These are phyloP conservation scores for Amphipoea lucens DNA, from an alignment of 2,888 invertebrate species.

Conservation along the genomic window DNA sequence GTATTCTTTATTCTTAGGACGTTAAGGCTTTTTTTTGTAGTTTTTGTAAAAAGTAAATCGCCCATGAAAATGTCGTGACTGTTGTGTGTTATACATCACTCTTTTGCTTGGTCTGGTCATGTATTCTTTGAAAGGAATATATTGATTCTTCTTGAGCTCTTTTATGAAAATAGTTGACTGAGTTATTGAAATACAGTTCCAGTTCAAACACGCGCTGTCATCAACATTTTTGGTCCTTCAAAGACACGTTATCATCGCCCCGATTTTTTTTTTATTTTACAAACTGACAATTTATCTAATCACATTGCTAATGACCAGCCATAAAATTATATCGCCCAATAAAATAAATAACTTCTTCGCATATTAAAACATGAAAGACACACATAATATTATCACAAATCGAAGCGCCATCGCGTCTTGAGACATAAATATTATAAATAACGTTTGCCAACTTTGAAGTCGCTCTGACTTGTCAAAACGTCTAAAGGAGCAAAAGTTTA, in stretches of 20 bases:
- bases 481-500: constrained; percentile 78
- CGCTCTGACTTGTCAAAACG: constrained; percentile 76
- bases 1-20: constrained; percentile 34
- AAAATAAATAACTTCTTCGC: constrained; percentile 35
- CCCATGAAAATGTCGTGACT: constrained; percentile 38
- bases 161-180: not conserved
- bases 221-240: not conserved
- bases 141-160: not conserved
- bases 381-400: constrained; percentile 34
- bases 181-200: not conserved
- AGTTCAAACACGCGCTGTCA: not conserved
- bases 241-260: constrained; percentile 9
- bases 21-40: constrained; percentile 11
- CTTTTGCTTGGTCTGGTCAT: not conserved
- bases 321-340: constrained; percentile 30
- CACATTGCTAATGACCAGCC: constrained; percentile 18
- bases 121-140: not conserved
- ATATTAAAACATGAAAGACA: constrained; percentile 50
- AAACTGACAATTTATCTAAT: constrained; percentile 16
- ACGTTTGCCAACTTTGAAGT: constrained; percentile 65
- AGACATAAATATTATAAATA: constrained; percentile 59
- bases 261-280: constrained; percentile 4
- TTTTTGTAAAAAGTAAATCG: constrained; percentile 37
- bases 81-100: not conserved
- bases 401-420: constrained; percentile 41